Conservation (phyloP, 2,888 invertebrate genomes). For the Lepetodrilus schrolli region DNA sequence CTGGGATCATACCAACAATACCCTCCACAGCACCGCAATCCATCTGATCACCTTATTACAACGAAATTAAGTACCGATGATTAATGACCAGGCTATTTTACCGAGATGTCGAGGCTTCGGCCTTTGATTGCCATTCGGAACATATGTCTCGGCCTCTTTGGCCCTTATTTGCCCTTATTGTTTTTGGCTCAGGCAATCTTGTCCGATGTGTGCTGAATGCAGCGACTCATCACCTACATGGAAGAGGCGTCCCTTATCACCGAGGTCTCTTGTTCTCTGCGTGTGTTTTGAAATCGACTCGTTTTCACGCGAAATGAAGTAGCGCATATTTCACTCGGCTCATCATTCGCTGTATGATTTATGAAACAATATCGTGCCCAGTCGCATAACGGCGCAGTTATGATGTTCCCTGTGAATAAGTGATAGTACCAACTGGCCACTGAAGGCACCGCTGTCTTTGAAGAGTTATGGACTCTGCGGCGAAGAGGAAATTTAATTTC, state of each 20-base stretch:
- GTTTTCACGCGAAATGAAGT: conserved; percentile 10
- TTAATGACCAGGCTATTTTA: not conserved
- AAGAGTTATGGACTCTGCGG: conserved; percentile 16
- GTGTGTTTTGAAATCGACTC: conserved; percentile 24
- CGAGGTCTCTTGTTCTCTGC: not conserved
- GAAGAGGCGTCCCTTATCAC: not conserved
- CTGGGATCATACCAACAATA: not conserved
- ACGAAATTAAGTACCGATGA: conserved; percentile 3
- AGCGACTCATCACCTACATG: not conserved
- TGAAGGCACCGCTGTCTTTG: conserved; percentile 1
- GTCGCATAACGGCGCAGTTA: conserved; percentile 12
- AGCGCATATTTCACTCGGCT: not conserved
- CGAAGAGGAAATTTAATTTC: conserved; percentile 23
- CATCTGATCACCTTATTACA: not conserved
- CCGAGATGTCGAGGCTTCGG: not conserved
- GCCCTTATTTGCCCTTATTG: conserved; percentile 7
- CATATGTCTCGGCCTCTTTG: conserved; percentile 12
- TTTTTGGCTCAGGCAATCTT: not conserved
- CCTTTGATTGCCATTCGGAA: conserved; percentile 15
- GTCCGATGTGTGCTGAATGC: not conserved
- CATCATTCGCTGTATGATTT: conserved; percentile 14
- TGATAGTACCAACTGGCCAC: conserved; percentile 10
- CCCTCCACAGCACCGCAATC: not conserved
- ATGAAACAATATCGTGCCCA: conserved; percentile 25
- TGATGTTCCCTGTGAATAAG: conserved; percentile 24